Percentiles rank a stretch among this genome's conserved stretches.
Evolutionary conservation across 1,140 invertebrate species (phyloP).

Genomic region (Bradynema listronoti): DNA sequence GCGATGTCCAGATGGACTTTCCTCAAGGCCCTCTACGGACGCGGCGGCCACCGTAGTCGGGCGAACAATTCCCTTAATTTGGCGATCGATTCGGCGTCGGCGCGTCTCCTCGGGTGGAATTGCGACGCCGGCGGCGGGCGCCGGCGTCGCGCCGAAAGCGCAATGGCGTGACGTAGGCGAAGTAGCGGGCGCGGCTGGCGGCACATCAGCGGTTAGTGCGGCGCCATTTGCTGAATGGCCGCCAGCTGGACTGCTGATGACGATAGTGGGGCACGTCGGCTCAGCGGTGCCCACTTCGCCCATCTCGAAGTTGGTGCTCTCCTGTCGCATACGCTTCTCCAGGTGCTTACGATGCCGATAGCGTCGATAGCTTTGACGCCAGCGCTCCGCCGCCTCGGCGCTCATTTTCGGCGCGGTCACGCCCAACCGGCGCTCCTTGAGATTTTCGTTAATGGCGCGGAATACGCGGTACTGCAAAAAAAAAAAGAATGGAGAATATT

Average conservation of each 20-base stretch:
- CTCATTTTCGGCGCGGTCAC: slow-evolving; percentile 50
- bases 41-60: too few species aligned
- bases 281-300: background rate
- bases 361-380: slow-evolving; percentile 50
- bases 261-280: background rate
- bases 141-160: slow-evolving; percentile 6
- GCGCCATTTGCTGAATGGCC: too few species aligned
- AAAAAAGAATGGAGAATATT: background rate
- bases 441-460: slow-evolving; percentile 21
- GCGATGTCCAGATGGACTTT: background rate
- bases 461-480: slow-evolving; percentile 42
- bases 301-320: background rate
- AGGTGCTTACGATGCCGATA: slow-evolving; percentile 51
- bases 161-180: background rate
- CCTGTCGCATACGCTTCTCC: slow-evolving; percentile 30
- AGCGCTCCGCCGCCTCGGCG: slow-evolving; percentile 53
- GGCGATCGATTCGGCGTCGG: slow-evolving; percentile 27
- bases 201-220: background rate
- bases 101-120: slow-evolving; percentile 1
- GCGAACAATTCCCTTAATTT: slow-evolving; percentile 30
- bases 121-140: background rate
- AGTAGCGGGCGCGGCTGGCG: background rate
- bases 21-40: too few species aligned
- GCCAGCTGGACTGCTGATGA: too few species aligned
- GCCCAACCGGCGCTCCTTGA: slow-evolving; percentile 28